Conservation (phyloP, 2,113 vertebrate species). For the Oryzias woworae region DNA sequence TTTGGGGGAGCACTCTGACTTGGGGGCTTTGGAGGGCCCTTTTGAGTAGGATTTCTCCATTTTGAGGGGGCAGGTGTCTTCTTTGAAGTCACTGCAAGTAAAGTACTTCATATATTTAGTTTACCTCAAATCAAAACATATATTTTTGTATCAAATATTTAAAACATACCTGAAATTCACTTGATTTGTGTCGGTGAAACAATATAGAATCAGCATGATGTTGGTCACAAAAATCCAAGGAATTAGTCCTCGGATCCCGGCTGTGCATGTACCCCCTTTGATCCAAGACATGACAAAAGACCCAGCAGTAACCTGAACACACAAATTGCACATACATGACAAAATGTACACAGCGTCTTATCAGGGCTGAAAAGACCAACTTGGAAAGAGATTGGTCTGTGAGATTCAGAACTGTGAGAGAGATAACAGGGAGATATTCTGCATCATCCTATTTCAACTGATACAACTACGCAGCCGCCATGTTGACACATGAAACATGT, state of each 20-base stretch:
- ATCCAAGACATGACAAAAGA: conserved; percentile 64
- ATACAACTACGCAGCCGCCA: conserved; percentile 10
- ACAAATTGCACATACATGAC: not conserved
- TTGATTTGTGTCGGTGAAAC: conserved; percentile 66
- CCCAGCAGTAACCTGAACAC: conserved; percentile 54
- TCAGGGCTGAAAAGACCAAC: not conserved
- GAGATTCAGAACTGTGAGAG: not conserved
- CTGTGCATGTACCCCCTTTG: conserved; percentile 68
- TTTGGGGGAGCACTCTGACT: conserved; percentile 75
- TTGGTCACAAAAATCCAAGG: conserved; percentile 84
- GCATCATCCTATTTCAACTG: conserved; percentile 9
- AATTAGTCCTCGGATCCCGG: conserved; percentile 76
- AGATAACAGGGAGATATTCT: conserved; percentile 14
- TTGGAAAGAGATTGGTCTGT: not conserved
- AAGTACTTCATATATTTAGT: not conserved
- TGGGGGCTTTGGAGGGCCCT: conserved; percentile 1
- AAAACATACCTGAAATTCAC: conserved; percentile 72
- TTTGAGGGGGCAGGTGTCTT: conserved; percentile 74
- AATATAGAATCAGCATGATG: conserved; percentile 84
- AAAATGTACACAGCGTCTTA: too few relatives aligned
- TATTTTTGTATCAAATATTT: not conserved
- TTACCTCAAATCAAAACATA: not conserved
- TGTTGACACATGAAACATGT: conserved; percentile 63
- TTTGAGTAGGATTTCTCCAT: fast-evolving
- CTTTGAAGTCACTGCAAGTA: conserved; percentile 66